phyloP scores from a whole-genome alignment of 2,797 vertebrate species.

The Takifugu rubripes region DNA sequence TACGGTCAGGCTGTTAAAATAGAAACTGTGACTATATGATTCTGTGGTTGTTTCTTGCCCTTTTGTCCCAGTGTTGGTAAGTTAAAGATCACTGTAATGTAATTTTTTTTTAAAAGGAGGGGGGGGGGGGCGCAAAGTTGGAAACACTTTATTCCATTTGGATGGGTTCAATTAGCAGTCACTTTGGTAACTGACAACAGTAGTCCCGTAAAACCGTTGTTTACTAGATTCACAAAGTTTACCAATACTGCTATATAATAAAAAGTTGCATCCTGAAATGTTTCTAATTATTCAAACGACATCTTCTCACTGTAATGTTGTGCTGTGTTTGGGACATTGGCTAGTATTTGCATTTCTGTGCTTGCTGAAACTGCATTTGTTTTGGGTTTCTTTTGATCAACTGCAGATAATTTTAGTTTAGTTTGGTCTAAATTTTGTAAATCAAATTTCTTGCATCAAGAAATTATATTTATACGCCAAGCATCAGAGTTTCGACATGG shows the following conservation, averaged over 20 bases:
- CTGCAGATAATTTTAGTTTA: background rate
- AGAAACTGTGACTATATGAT: constrained; percentile 50
- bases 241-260: no score
- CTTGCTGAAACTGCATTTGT: background rate
- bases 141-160: constrained; percentile 21
- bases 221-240: no score
- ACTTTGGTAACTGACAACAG: no score
- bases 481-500: no score
- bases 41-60: constrained; percentile 48
- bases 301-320: no score
- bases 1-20: constrained; percentile 53
- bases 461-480: background rate
- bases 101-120: background rate
- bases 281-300: background rate
- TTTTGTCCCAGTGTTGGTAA: constrained; percentile 32
- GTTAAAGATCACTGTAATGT: constrained; percentile 46
- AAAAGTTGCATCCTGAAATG: background rate
- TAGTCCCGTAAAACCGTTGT: no score
- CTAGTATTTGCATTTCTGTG: background rate
- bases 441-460: background rate
- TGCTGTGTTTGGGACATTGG: background rate
- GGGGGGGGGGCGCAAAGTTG: background rate
- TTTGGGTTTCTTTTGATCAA: background rate
- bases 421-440: constrained; percentile 20
- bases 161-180: background rate